phyloP scores from a whole-genome alignment of 2,797 vertebrate species.

The Aldrovandia affinis region DNA sequence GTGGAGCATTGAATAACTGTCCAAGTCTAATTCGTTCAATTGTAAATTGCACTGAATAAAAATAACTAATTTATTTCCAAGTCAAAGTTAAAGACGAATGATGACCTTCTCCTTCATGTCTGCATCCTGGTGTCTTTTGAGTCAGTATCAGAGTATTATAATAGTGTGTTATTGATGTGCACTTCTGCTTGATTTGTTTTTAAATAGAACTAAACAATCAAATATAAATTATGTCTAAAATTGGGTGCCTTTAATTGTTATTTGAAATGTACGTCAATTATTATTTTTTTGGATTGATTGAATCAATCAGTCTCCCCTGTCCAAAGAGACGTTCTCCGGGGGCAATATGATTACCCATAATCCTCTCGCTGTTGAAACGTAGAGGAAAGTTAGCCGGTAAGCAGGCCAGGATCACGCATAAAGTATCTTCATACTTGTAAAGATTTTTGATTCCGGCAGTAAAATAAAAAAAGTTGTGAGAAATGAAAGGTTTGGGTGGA shows the following conservation, averaged over 20 bases:
- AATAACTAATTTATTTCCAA: no score
- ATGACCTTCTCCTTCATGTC: no score
- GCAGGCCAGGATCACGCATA: not conserved
- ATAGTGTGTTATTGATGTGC: no score
- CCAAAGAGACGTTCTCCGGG: not conserved
- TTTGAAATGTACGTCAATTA: not conserved
- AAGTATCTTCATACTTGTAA: not conserved
- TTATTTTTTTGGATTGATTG: not conserved
- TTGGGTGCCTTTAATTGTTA: not conserved
- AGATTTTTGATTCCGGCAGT: not conserved
- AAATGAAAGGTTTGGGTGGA: not conserved
- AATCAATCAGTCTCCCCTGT: not conserved
- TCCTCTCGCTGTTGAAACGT: not conserved
- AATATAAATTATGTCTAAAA: not conserved
- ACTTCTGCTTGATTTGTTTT: no score
- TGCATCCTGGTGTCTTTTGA: no score
- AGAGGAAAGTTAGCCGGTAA: not conserved
- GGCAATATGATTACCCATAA: no score
- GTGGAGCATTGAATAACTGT: no score
- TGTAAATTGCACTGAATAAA: no score
- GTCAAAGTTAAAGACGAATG: no score
- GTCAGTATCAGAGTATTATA: not conserved
- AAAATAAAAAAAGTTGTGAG: not conserved
- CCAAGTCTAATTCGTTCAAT: no score
- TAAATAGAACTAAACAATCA: not conserved